Conservation (phyloP, 2,113 vertebrate genomes). For the Upupa epops region DNA sequence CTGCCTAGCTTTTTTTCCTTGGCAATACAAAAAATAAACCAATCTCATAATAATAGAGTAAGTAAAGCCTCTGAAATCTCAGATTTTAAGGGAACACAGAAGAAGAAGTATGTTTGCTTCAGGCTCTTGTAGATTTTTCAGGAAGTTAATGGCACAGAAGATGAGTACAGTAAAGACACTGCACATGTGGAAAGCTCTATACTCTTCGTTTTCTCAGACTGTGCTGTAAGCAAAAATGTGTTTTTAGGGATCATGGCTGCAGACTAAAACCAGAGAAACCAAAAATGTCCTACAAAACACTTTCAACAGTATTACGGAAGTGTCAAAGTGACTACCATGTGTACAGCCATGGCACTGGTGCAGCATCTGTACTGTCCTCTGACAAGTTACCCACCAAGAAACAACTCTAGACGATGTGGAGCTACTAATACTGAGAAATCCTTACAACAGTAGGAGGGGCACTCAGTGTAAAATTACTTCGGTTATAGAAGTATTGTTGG, state of each 20-base stretch:
- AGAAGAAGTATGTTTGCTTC: conserved; percentile 14
- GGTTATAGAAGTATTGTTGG: background rate
- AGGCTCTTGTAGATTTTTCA: conserved; percentile 29
- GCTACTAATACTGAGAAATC: background rate
- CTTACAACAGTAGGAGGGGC: background rate
- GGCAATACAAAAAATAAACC: background rate
- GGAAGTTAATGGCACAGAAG: conserved; percentile 15
- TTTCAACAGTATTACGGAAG: background rate
- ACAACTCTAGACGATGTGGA: background rate
- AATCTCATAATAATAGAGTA: background rate
- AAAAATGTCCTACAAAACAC: background rate
- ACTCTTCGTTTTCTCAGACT: background rate
- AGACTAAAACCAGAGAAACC: background rate
- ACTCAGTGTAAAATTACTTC: background rate
- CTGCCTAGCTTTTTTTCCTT: background rate
- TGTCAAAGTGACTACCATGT: background rate
- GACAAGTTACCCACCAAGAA: background rate
- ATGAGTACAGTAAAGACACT: background rate
- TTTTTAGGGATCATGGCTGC: background rate
- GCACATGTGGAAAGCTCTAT: background rate
- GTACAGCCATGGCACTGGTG: background rate
- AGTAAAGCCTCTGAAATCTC: background rate
- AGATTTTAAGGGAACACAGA: background rate
- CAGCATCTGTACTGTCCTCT: background rate
- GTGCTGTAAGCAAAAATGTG: conserved; percentile 7